phyloP scores from a whole-genome alignment of 2,888 invertebrate species.

The Athalia rosae region DNA sequence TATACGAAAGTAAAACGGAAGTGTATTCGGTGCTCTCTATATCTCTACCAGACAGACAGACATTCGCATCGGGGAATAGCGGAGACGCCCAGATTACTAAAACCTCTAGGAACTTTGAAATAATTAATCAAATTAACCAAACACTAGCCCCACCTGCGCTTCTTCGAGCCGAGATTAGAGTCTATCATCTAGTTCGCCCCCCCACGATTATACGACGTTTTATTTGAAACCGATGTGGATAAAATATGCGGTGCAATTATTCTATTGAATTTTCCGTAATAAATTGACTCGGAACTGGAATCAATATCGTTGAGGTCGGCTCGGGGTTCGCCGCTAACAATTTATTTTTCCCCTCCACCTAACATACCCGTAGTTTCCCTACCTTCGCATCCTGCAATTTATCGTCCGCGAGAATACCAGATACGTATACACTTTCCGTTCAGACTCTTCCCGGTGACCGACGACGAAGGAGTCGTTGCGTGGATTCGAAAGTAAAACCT shows the following conservation, averaged over 20 bases:
- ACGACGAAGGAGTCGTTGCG: slow-evolving; percentile 26
- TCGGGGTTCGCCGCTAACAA: slow-evolving; percentile 32
- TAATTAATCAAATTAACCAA: slow-evolving; percentile 18
- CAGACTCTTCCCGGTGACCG: slow-evolving; percentile 11
- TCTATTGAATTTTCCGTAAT: neutral
- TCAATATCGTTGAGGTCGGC: slow-evolving; percentile 13
- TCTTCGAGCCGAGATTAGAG: neutral
- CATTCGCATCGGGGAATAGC: neutral
- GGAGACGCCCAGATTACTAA: neutral
- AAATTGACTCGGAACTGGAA: neutral
- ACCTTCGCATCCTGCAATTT: slow-evolving; percentile 41
- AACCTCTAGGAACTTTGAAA: slow-evolving; percentile 13
- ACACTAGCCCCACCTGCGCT: neutral
- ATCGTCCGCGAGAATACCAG: slow-evolving; percentile 29
- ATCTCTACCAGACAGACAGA: neutral
- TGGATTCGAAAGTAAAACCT: slow-evolving; percentile 27
- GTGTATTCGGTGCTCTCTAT: no score
- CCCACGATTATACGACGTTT: neutral
- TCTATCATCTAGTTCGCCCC: neutral
- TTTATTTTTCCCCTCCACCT: slow-evolving; percentile 28
- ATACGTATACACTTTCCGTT: slow-evolving; percentile 20
- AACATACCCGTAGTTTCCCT: slow-evolving; percentile 16
- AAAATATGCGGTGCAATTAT: neutral
- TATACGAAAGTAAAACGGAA: no score
- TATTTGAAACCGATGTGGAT: neutral